Base-by-base conservation (phyloP, 1,140 invertebrate species). In the Caerostris extrusa region DNA sequence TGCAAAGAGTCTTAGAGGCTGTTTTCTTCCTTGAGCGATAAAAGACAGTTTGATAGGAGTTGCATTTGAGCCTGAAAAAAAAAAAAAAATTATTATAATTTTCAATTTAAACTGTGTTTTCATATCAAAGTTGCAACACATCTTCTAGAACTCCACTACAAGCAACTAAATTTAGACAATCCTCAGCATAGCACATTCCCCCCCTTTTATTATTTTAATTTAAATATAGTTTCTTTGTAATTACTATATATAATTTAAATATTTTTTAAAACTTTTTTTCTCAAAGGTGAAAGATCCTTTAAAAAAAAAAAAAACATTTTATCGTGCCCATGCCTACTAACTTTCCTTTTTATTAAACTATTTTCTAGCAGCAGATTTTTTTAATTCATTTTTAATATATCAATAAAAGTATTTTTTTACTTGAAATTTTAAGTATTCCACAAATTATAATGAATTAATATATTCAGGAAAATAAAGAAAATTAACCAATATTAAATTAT, bases 11-110 rank as follows among this genome's bases (percentile, higher is more conserved):
- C 57, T 50, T 85, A 91, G 14, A 94, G 12, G 19, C 61, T 83
- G 67, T 94, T 88, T 95, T 97, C 97, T 95, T 97, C 97, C 95
- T 96, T 96, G 93, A 97, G 95, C 58, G 96, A 95, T 56, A 96
- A 95, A 95, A 97, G 96, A 96, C 97, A 97, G 95, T 97, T 97
- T 95, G 96, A 97, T 94, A 97, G 96, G 96, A 97, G 96, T 95
- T 97, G 97, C 10, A 97, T 96, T 95, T 97, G 97, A 88, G 97
- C 96, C 97, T 97, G 94, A 7, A 95, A 95, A 93, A 92, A 90
- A 83, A 95, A 94, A 95, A 82, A 88, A 82, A n/a, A 71, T 90
- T n/a, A 86, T 6, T 55, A 19, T 86, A 53, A n/a, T 53, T 56
- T 61, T 50, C 6, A 19, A 86, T 82, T 3, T 10, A 56, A 67